These are phyloP conservation scores for Gambelia wislizenii DNA, from an alignment of 2,797 vertebrate species.

Conservation along the genomic window DNA sequence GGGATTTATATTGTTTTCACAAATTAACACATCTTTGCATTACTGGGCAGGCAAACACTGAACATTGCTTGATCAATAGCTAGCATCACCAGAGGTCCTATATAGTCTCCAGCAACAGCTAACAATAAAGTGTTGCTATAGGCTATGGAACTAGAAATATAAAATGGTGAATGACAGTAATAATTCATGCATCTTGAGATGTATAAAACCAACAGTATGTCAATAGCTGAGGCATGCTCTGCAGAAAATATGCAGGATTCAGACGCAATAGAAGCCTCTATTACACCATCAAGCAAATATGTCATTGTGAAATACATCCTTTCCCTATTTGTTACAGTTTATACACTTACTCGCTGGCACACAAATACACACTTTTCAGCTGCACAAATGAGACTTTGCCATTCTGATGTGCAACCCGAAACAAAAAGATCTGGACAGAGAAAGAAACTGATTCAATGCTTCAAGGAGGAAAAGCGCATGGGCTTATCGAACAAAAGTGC, in stretches of 20 bases:
- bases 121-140: constrained; percentile 68
- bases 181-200: constrained; percentile 79
- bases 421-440: constrained; percentile 25
- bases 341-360: no score
- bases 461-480: constrained; percentile 60
- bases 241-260: constrained; percentile 72
- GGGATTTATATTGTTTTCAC: constrained; percentile 58
- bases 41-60: constrained; percentile 60
- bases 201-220: constrained; percentile 74
- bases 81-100: constrained; percentile 66
- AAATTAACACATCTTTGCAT: constrained; percentile 71
- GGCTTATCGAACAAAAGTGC: constrained; percentile 71
- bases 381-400: constrained; percentile 40
- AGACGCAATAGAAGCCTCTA: constrained; percentile 49
- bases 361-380: no score
- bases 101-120: constrained; percentile 57
- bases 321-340: constrained; percentile 55
- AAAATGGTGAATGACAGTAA: constrained; percentile 76
- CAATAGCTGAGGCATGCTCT: constrained; percentile 72
- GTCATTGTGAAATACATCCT: constrained; percentile 59
- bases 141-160: constrained; percentile 74
- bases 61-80: constrained; percentile 71
- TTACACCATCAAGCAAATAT: constrained; percentile 62
- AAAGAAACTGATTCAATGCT: constrained; percentile 33
- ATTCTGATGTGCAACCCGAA: constrained; percentile 33